phyloP scores from a whole-genome alignment of 2,888 invertebrate species.

The Drosophila multiciliata region DNA sequence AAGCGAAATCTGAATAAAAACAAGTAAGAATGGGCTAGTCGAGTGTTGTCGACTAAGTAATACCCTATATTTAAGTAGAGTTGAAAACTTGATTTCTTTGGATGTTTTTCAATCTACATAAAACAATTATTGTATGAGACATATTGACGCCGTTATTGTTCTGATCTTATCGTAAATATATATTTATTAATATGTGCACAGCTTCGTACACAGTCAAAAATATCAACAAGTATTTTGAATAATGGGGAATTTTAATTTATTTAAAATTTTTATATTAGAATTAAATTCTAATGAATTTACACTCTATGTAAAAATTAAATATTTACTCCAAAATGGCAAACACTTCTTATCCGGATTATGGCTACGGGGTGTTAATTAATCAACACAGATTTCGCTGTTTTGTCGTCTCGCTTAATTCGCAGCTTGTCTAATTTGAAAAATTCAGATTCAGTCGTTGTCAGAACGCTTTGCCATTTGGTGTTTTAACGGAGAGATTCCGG shows the following conservation, averaged over 20 bases:
- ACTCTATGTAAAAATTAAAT: background rate
- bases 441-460: conserved; percentile 44
- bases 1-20: conserved; percentile 24
- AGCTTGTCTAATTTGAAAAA: conserved; percentile 37
- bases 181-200: background rate
- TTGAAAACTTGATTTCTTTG: background rate
- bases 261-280: background rate
- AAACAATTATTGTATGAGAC: background rate
- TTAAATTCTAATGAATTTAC: background rate
- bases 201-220: background rate
- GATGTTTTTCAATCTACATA: background rate
- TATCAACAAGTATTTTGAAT: background rate
- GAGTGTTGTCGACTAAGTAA: background rate
- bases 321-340: background rate
- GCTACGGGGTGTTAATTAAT: conserved; percentile 38
- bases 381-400: conserved; percentile 29
- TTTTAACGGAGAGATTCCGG: background rate
- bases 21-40: conserved; percentile 7
- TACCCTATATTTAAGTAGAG: conserved; percentile 11
- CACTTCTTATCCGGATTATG: background rate
- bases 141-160: background rate
- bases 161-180: background rate
- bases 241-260: background rate
- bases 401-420: conserved; percentile 24
- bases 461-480: conserved; percentile 31